phyloP scores from a whole-genome alignment of 2,113 vertebrate species.

The Odocoileus virginianus region DNA sequence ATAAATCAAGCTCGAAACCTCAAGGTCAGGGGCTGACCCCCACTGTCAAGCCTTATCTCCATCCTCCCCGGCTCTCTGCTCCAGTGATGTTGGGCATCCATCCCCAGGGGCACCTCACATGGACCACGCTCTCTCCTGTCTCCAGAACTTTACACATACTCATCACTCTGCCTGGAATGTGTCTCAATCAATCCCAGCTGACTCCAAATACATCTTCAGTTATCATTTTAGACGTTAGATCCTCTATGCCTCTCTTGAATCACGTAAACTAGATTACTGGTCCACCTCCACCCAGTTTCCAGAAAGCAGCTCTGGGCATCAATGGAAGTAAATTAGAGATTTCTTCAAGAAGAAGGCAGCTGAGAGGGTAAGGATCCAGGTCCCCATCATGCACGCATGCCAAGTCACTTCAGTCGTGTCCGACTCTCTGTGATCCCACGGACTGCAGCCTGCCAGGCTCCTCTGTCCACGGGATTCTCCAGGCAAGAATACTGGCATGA shows the following conservation, averaged over 20 bases:
- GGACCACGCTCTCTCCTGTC: fast-evolving
- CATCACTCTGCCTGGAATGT: background rate
- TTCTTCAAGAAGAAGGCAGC: background rate
- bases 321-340: background rate
- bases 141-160: background rate
- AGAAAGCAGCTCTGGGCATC: background rate
- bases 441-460: background rate
- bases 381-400: fast-evolving
- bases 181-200: background rate
- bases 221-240: background rate
- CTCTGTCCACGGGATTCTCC: background rate
- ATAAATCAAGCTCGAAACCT: background rate
- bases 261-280: too few species aligned
- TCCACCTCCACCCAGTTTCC: too few species aligned
- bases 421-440: background rate
- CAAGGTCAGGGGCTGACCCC: too few species aligned
- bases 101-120: background rate
- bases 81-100: background rate
- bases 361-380: background rate
- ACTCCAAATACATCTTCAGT: background rate
- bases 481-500: background rate
- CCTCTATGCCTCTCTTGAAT: background rate
- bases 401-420: background rate
- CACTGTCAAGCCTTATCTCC: background rate
- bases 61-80: too few species aligned